Evolutionary conservation across 2,888 invertebrate species (phyloP), one percentile per base, ranked within the genome.

Genomic region (Pristionchus arcanus): DNA sequence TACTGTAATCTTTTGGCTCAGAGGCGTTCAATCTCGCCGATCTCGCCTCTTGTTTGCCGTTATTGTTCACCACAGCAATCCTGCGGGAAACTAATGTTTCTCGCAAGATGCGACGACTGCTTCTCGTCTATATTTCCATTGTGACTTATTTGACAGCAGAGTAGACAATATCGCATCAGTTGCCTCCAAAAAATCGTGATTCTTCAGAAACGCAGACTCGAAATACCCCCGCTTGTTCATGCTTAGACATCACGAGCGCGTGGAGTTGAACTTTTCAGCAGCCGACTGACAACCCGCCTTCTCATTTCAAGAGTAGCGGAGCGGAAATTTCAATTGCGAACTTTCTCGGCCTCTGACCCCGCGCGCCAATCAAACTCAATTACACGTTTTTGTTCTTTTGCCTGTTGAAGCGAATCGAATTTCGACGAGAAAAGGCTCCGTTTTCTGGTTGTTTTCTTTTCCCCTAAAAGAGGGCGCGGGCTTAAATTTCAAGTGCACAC

Each of bases 281-380:
- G 42, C n/a, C 9, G 42, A 49, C 71, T 49, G 49, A 28, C 81
- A 49, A 68, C 71, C 16, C 81, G 49, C 37, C 81, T 21, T 37
- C 31, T 74, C 68, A 68, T 31, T 66, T 15, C 68, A 34, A 68
- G 13, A 31, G 68, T 68, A 68, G 68, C 49, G 81, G 28, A 4
- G 49, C 9, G 81, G 49, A 81, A 81, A 81, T 81, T 81, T 81
- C 81, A 81, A 81, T 81, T 81, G 37, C 81, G 53, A 81, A 81
- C 81, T 81, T 81, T 37, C 7, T 49, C 42, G 49, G 11, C 81
- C 49, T 34, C 71, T 71, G 31, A 34, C 81, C 49, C 28, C 81
- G n/a, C 81, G 25, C 21, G 77, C 34, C 81, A 28, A 81, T 81
- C 81, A 81, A 81, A 49, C 81, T 49, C 81, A 81, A 42, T 81